phyloP scores from a whole-genome alignment of 2,888 invertebrate genomes.

The Eugnorisma glareosa region DNA sequence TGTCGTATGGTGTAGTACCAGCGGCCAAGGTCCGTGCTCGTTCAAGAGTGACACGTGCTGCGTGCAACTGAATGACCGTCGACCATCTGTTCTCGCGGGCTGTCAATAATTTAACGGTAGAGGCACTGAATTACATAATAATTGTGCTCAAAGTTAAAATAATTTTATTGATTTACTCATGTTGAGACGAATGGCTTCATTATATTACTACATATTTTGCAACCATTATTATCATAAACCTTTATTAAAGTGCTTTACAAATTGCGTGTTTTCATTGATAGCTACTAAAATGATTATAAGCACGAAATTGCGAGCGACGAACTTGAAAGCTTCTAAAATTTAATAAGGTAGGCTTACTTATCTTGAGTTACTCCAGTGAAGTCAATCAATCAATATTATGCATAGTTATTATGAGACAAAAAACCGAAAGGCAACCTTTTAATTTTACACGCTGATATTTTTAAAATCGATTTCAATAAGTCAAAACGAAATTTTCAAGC shows the following conservation, averaged over 20 bases:
- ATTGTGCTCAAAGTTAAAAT: not conserved
- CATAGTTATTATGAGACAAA: not conserved
- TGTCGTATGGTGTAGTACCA: slow-evolving; percentile 79
- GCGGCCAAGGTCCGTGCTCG: slow-evolving; percentile 83
- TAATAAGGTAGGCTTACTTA: not conserved
- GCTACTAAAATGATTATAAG: slow-evolving; percentile 9
- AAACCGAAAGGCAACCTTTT: not conserved
- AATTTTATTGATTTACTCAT: not conserved
- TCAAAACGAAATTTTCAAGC: no score
- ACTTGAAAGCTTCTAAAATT: slow-evolving; percentile 13
- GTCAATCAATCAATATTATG: no score
- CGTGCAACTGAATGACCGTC: slow-evolving; percentile 77
- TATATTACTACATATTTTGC: not conserved
- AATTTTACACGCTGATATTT: not conserved
- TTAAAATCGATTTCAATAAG: not conserved
- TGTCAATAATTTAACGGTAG: slow-evolving; percentile 59
- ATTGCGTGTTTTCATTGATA: slow-evolving; percentile 46
- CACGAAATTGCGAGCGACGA: slow-evolving; percentile 19
- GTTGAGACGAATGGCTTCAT: not conserved
- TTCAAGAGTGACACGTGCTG: slow-evolving; percentile 85
- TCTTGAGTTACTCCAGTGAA: not conserved
- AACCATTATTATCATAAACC: slow-evolving; percentile 12
- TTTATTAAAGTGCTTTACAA: slow-evolving; percentile 37
- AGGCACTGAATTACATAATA: slow-evolving; percentile 24
- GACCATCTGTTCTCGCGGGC: slow-evolving; percentile 80